Evolutionary conservation across 2,888 invertebrate genomes (phyloP).

Genomic region (Malacosoma neustria): DNA sequence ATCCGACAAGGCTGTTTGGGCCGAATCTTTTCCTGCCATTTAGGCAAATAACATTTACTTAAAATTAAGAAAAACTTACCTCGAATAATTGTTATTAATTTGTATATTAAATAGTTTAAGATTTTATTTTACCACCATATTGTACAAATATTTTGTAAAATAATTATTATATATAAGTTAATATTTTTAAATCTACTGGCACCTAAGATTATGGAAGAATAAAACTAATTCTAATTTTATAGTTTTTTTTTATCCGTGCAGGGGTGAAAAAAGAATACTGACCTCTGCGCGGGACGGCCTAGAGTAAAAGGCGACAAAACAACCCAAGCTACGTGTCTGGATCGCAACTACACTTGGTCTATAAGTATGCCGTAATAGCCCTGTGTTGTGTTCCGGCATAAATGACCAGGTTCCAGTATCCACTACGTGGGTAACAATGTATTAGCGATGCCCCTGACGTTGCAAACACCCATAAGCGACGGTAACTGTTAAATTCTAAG

Average conservation of each 20-base stretch:
- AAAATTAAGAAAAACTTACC: no score
- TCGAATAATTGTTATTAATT: no score
- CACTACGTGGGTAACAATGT: neutral
- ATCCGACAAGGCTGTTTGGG: no score
- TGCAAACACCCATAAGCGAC: neutral
- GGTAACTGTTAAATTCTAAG: neutral
- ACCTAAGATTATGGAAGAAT: neutral
- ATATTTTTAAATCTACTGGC: neutral
- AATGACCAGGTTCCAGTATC: neutral
- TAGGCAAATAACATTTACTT: no score
- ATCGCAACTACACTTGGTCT: neutral
- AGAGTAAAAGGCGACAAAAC: neutral
- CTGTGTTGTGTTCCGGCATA: neutral
- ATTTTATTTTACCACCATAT: constrained; percentile 1
- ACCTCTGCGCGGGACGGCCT: neutral
- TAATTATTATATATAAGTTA: no score
- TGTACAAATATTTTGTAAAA: neutral
- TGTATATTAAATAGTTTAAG: neutral
- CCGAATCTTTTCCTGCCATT: no score
- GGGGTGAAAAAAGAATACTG: neutral
- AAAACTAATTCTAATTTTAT: neutral
- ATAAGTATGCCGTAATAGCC: neutral
- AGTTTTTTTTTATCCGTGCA: neutral
- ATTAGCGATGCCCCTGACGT: neutral
- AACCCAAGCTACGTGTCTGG: neutral